Base-by-base conservation (phyloP, 1,140 invertebrate genomes). In the Halictus rubicundus region DNA sequence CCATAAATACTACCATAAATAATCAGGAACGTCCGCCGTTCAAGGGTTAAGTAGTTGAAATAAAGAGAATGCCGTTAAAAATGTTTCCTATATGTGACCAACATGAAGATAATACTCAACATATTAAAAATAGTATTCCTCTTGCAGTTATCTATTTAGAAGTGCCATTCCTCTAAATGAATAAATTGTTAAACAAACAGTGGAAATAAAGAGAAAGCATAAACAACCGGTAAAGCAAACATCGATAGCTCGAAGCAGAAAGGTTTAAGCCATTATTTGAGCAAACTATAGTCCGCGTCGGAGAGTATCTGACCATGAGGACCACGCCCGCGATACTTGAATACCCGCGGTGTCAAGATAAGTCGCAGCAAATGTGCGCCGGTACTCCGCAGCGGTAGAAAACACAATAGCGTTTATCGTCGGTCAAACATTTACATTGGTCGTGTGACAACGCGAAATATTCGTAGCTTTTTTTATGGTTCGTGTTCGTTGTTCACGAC, bases 261-360 rank as follows among this genome's bases (percentile, higher is more conserved):
- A 77, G 68, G 75, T 57, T 70, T 70, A 49, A 77, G 39, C 10
- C 27, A 61, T 49, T 77, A 60, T n/a, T 49, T 57, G 57, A 70
- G 23, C 5, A 42, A 54, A 71, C 19, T 70, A 66, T 14, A 23
- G 46, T 59, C 14, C 14, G 27, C 68, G 27, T 54, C 46, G 16
- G 49, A 78, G 37, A 27, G n/a, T 25, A 23, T 65, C 21, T 65
- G 69, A 52, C 69, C 77, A 65, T 73, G 77, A 79, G 61, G 52
- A 79, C 70, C 77, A 73, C 70, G 71, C 69, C 77, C 77, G 70
- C 57, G 61, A 65, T 73, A 66, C 70, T 66, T 73, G 70, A 66
- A 73, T 79, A 79, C 21, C 23, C 69, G 25, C 52, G 61, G 49
- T 79, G 61, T 61, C 49, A 46, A 65, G 77, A 71, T 78, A 78